Evolutionary conservation across 2,888 invertebrate genomes (phyloP).

Genomic region (Ptychoptera albimana): DNA sequence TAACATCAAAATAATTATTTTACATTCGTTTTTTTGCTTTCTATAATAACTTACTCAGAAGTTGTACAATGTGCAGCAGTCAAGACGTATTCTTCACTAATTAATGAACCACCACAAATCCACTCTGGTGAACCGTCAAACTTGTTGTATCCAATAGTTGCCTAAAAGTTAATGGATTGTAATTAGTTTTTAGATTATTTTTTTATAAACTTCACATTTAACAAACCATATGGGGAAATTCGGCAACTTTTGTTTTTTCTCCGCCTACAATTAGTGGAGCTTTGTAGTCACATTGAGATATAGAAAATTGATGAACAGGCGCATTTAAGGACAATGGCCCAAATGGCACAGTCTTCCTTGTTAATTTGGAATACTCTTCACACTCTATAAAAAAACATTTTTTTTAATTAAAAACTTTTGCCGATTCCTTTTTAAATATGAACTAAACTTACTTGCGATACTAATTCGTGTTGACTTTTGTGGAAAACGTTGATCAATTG

Average conservation of each 20-base stretch:
- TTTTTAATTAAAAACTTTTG: too few relatives aligned
- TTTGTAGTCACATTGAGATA: not conserved
- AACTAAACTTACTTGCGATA: too few relatives aligned
- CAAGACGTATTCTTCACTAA: slow-evolving; percentile 37
- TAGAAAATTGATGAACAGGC: not conserved
- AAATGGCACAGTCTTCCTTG: not conserved
- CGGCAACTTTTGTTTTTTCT: slow-evolving; percentile 4
- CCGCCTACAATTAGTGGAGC: slow-evolving; percentile 8
- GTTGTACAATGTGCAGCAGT: slow-evolving; percentile 42
- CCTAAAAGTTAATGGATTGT: slow-evolving; percentile 13
- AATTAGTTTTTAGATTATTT: too few relatives aligned
- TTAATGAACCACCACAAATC: slow-evolving; percentile 41
- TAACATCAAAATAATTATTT: too few relatives aligned
- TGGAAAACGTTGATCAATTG: too few relatives aligned
- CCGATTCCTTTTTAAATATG: too few relatives aligned
- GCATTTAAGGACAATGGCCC: not conserved
- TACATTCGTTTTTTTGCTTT: not conserved
- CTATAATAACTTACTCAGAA: not conserved
- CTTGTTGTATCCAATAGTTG: not conserved
- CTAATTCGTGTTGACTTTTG: too few relatives aligned
- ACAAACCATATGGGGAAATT: slow-evolving; percentile 8
- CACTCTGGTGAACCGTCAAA: slow-evolving; percentile 17
- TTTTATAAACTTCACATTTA: too few relatives aligned
- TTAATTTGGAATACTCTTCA: too few relatives aligned
- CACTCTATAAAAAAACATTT: too few relatives aligned